phyloP scores from a whole-genome alignment of 2,113 vertebrate species.

The Herpetotheres cachinnans region DNA sequence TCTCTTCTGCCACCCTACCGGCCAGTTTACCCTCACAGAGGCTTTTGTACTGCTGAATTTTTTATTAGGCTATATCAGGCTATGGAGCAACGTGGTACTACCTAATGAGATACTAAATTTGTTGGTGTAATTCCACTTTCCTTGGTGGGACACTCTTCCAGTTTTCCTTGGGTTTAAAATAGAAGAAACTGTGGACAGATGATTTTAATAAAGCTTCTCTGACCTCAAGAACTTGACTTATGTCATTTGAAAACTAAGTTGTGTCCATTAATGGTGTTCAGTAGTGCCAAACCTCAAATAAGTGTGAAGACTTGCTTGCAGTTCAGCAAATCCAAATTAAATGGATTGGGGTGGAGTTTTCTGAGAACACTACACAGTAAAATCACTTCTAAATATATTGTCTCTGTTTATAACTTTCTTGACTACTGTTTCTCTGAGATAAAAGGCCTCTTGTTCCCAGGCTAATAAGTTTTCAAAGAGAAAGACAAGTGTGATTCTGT shows the following conservation, averaged over 20 bases:
- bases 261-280: neutral
- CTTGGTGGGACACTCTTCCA: neutral
- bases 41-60: neutral
- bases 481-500: neutral
- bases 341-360: neutral
- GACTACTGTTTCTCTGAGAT: neutral
- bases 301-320: neutral
- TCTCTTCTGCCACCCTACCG: neutral
- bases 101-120: neutral
- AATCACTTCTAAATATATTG: neutral
- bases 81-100: neutral
- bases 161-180: neutral
- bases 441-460: neutral
- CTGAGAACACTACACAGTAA: neutral
- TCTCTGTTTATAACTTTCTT: neutral
- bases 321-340: neutral
- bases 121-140: neutral
- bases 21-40: neutral
- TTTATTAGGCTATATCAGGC: neutral
- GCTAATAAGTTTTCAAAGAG: neutral
- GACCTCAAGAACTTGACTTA: neutral
- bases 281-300: neutral
- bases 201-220: neutral
- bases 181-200: neutral
- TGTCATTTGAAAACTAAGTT: neutral